Evolutionary conservation across 2,113 vertebrate genomes (phyloP).

Genomic region (Sialia sialis): DNA sequence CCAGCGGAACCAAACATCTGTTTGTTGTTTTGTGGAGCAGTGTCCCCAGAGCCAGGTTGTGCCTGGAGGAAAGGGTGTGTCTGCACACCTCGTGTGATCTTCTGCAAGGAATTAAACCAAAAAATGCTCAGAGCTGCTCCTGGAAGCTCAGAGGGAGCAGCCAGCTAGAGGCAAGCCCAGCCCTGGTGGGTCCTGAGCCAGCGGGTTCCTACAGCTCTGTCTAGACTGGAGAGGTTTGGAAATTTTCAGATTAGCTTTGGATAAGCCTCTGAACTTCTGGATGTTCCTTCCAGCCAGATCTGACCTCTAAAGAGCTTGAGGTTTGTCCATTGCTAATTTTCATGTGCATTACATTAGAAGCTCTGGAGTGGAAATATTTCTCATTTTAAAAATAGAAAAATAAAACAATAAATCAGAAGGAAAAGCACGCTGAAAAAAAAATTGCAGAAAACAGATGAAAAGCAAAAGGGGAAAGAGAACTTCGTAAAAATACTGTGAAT

Average conservation of each 20-base stretch:
- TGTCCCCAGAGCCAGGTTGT: accelerated
- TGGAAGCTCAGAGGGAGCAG: neutral
- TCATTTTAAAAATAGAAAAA: conserved; percentile 78
- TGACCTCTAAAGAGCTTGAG: conserved; percentile 46
- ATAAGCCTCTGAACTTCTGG: conserved; percentile 43
- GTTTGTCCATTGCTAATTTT: conserved; percentile 61
- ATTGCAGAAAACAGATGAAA: conserved; percentile 71
- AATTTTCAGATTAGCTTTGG: conserved; percentile 52
- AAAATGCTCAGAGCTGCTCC: neutral
- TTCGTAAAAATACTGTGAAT: conserved; percentile 66
- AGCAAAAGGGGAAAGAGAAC: conserved; percentile 63
- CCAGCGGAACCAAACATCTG: neutral
- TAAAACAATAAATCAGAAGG: conserved; percentile 72
- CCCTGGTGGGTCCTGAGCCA: neutral
- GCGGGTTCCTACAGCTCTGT: neutral
- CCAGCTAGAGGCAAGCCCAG: neutral
- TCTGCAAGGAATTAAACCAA: neutral
- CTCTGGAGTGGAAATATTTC: conserved; percentile 62
- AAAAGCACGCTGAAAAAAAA: conserved; percentile 65
- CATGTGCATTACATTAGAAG: conserved; percentile 69
- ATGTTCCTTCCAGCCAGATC: neutral
- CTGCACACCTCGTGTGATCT: neutral
- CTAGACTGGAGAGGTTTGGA: neutral
- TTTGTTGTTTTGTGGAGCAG: neutral
- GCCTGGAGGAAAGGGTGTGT: neutral